phyloP scores from a whole-genome alignment of 2,113 vertebrate genomes.

The Furnarius figulus region DNA sequence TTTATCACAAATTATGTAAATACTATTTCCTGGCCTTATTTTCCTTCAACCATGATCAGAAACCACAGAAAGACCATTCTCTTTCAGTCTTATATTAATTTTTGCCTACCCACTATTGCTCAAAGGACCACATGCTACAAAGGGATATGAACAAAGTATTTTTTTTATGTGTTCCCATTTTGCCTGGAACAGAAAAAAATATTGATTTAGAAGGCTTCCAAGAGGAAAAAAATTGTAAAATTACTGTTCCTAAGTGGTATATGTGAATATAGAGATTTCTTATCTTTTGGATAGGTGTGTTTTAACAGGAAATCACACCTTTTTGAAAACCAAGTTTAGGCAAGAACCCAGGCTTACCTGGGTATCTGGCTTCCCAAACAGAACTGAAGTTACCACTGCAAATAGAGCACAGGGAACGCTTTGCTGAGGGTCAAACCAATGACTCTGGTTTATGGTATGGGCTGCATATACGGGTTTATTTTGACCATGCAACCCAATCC shows the following conservation, averaged over 20 bases:
- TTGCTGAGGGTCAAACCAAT: background rate
- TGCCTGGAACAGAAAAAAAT: conserved; percentile 6
- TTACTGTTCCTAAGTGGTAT: background rate
- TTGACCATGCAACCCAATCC: background rate
- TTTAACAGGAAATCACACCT: background rate
- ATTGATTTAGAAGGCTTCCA: conserved; percentile 33
- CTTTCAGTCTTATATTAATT: background rate
- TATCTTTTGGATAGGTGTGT: background rate
- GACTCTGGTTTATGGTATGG: background rate
- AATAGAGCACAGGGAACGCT: background rate
- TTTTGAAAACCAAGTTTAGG: background rate
- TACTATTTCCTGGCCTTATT: background rate
- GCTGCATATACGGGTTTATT: background rate
- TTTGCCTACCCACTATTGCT: background rate
- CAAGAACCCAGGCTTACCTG: background rate
- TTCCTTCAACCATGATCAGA: background rate
- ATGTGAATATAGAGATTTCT: background rate
- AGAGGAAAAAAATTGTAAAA: background rate
- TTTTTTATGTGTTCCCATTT: background rate
- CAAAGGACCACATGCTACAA: background rate
- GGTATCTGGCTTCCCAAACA: background rate
- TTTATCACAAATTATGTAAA: background rate
- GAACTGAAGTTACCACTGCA: background rate
- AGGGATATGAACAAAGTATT: background rate
- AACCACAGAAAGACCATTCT: background rate